phyloP scores from a whole-genome alignment of 2,888 invertebrate species.

The Spodoptera littoralis region DNA sequence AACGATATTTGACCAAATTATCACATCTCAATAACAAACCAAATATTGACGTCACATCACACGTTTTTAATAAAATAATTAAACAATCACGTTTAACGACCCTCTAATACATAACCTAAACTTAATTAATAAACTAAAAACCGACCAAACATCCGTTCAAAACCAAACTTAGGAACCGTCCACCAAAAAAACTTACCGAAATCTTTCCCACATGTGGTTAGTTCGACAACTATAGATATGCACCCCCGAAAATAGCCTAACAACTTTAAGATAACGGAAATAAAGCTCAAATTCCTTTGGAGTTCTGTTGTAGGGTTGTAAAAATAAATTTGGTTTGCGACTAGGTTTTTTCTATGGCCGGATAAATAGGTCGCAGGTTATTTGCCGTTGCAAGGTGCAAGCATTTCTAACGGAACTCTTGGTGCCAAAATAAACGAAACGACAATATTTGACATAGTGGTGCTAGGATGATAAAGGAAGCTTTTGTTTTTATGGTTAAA shows the following conservation, averaged over 20 bases:
- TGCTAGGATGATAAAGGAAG: conserved; percentile 77
- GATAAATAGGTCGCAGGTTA: conserved; percentile 88
- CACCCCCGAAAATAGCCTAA: not conserved
- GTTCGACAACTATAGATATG: conserved; percentile 4
- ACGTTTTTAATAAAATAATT: conserved; percentile 62
- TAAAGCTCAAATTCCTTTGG: conserved; percentile 26
- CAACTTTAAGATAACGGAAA: fast-evolving
- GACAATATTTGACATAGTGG: conserved; percentile 74
- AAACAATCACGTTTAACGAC: conserved; percentile 57
- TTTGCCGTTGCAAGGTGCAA: conserved; percentile 87
- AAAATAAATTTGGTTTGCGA: conserved; percentile 46
- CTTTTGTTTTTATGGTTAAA: conserved; percentile 74
- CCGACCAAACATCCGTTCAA: conserved; percentile 83
- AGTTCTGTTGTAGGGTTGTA: not conserved
- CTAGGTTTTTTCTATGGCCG: conserved; percentile 73
- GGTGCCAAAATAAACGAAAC: conserved; percentile 82
- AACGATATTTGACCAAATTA: conserved; percentile 34
- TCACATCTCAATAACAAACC: conserved; percentile 34
- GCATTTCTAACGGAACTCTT: conserved; percentile 78
- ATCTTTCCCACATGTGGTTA: conserved; percentile 75
- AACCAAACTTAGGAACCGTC: conserved; percentile 72
- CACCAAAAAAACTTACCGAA: conserved; percentile 77
- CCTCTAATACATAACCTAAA: conserved; percentile 77
- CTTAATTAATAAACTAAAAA: conserved; percentile 80
- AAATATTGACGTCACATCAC: conserved; percentile 51